Conservation (phyloP, 2,797 vertebrate genomes). For the Urocyon cinereoargenteus region DNA sequence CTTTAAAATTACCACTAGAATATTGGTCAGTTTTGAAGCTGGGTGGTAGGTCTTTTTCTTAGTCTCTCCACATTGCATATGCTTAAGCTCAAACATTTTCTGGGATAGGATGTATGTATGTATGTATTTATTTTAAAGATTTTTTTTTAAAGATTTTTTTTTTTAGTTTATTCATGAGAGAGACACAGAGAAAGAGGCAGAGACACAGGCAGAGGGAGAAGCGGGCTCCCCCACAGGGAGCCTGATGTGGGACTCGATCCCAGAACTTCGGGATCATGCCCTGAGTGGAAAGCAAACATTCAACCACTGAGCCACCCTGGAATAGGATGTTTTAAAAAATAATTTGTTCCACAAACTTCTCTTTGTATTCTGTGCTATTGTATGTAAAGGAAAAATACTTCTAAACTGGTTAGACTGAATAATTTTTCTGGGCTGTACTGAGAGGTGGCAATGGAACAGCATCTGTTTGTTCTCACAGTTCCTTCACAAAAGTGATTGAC, state of each 20-base stretch:
- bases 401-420: neutral
- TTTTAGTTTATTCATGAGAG: neutral
- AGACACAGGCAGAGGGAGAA: neutral
- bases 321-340: neutral
- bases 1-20: slow-evolving; percentile 17
- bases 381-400: neutral
- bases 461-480: neutral
- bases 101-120: neutral
- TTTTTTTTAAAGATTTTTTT: neutral
- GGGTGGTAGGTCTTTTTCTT: neutral
- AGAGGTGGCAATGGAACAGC: neutral
- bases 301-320: neutral
- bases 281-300: neutral
- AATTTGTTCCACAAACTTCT: slow-evolving; percentile 12
- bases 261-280: neutral
- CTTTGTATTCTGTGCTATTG: neutral
- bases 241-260: neutral
- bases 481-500: neutral
- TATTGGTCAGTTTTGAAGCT: slow-evolving; percentile 28
- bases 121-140: neutral
- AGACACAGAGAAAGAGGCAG: neutral
- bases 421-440: neutral
- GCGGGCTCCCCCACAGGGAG: neutral
- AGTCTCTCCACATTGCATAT: neutral
- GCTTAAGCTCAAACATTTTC: neutral